Base-by-base conservation (phyloP, 2,888 invertebrate genomes). In the Mylabris sibirica region DNA sequence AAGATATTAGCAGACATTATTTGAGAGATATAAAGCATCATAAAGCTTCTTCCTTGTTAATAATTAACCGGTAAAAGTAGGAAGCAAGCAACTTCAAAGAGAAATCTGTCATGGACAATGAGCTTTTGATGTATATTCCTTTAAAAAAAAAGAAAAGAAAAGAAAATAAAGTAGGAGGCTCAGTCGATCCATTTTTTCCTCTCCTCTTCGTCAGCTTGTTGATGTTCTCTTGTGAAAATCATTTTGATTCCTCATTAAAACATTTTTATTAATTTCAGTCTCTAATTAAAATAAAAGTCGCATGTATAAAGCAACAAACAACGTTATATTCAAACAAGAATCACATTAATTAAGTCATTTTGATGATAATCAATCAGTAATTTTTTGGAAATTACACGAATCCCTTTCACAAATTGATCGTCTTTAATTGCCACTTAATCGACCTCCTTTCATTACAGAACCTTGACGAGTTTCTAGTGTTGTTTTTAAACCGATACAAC, bases 11-110 rank as follows among this genome's bases (percentile, higher is more conserved):
- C 72, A 74, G 76, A 78, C 74, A 79, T 79, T 79, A 79, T 78
- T 76, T 75, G 76, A 74, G 17, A 53, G 76, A 78, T 79, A 77
- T 74, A 74, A 76, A 77, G 77, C 78, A 78, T 79, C 76, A 80
- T 80, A 79, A 80, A 81, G 80, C 81, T 80, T 79, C 80, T 78
- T 80, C 80, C 80, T 81, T 79, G 82, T 83, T 83, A 84, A 84
- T 83, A 83, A 84, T 84, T 84, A 84, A 84, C 83, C 79, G 80
- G 81, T 76, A 79, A 80, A 80, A 80, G 82, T 81, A 82, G 80
- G 79, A 80, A 80, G 79, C 78, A 79, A 75, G 76, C 49, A 80
- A 82, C 83, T 78, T 84, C 84, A 84, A 84, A 84, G 84, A 70
- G 77, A 80, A 80, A 79, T 80, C 81, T 82, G 82, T 82, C 82